Evolutionary conservation across 2,113 vertebrate genomes (phyloP), one percentile per base, ranked within the genome.

Genomic region (Platichthys flesus): DNA sequence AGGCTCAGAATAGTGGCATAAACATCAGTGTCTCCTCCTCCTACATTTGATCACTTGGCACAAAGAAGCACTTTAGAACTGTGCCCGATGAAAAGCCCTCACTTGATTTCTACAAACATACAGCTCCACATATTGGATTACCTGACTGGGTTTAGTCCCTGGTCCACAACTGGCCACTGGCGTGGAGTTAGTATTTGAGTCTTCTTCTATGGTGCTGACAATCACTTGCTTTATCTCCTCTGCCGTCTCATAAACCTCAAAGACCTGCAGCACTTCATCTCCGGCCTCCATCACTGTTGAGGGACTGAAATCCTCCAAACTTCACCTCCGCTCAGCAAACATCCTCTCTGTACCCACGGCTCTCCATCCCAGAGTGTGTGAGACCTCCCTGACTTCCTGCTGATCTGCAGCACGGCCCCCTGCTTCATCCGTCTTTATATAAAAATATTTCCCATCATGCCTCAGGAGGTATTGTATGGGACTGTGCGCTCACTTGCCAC

Each of bases 391-490:
- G 63, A 81, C 73, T 81, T 81, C 51, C 69, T 54, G 35, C 77
- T 28, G 52, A 82, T 82, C 71, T 45, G 28, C 31, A 35, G 79
- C 49, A 66, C 72, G 15, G 16, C 47, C 47, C 47, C 9, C 59
- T 16, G 37, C 85, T 81, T 80, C 79, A 83, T 86, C 74, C 18
- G 49, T 63, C 89, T 88, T 88, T 90, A 91, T 88, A 89, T 82
- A 89, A 75, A 90, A 81, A 81, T 64, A 45, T 79, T 76, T 85
- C 85, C 84, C 90, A 85, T 86, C 74, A 83, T 88, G 89, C 92
- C 89, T 81, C 70, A 55, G 86, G 92, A 90, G 81, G 31, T 31
- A 86, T 55, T 62, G 82, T 85, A 86, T 84, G 85, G 84, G 77
- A 85, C 76, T 71, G 78, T 59, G 68, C 21, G 57, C 80, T 88